A percentile compares a stretch with the other conserved stretches of the same genome.
Evolutionary conservation across 2,797 vertebrate genomes (phyloP).

Genomic region (Sebastes taczanowskii): DNA sequence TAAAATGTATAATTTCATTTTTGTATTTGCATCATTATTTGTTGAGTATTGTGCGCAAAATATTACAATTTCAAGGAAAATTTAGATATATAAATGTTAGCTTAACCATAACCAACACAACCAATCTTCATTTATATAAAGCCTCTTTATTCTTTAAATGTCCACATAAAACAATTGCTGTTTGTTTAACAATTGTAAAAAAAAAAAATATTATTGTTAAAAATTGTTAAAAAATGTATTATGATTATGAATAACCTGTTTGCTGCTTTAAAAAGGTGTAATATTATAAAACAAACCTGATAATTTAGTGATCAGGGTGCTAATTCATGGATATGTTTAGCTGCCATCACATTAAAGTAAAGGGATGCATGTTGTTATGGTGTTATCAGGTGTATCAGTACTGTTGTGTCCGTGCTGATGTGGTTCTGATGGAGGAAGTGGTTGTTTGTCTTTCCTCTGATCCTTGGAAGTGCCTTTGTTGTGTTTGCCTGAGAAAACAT

Average conservation of each 20-base stretch:
- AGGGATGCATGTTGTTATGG: neutral
- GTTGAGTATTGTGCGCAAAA: neutral
- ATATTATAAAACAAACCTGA: too few species aligned
- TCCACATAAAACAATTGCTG: neutral
- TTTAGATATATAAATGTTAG: neutral
- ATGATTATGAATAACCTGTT: too few species aligned
- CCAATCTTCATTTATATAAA: neutral
- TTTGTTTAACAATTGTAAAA: neutral
- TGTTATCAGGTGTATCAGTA: neutral
- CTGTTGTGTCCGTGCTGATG: constrained; percentile 1
- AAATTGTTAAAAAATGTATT: too few species aligned
- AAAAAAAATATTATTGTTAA: too few species aligned
- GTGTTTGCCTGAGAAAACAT: constrained; percentile 57
- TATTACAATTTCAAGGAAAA: neutral
- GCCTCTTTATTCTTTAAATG: neutral
- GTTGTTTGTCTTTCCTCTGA: constrained; percentile 33
- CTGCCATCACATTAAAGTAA: neutral
- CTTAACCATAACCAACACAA: neutral
- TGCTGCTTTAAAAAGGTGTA: too few species aligned
- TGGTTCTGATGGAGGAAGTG: constrained; percentile 1
- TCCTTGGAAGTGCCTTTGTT: constrained; percentile 30
- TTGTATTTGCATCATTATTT: neutral
- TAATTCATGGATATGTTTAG: neutral
- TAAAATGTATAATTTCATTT: neutral
- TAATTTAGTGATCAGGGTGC: neutral